Evolutionary conservation across 2,797 vertebrate species (phyloP).

Genomic region (Tenualosa thibaudeaui): DNA sequence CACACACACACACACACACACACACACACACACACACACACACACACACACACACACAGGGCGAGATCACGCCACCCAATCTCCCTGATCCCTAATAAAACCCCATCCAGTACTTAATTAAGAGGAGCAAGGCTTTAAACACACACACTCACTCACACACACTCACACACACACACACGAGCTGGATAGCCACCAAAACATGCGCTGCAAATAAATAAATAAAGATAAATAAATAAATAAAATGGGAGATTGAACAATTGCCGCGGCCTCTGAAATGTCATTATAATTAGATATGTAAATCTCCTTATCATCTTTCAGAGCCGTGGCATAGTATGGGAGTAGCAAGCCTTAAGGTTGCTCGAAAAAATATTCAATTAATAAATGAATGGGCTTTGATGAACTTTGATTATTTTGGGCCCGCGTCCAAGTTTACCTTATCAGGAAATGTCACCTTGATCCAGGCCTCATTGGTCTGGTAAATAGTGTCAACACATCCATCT

Average conservation of each 20-base stretch:
- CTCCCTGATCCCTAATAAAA: constrained; percentile 77
- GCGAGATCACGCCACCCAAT: constrained; percentile 61
- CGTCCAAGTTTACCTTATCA: constrained; percentile 80
- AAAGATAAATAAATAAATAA: constrained; percentile 56
- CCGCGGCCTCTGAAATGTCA: constrained; percentile 73
- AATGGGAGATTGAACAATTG: constrained; percentile 62
- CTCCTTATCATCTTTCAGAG: constrained; percentile 76
- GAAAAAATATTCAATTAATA: constrained; percentile 83
- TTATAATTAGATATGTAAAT: constrained; percentile 83
- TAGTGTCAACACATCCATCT: constrained; percentile 67
- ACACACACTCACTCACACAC: constrained; percentile 40
- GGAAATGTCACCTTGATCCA: constrained; percentile 78
- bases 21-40: not conserved
- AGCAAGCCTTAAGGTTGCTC: constrained; percentile 72
- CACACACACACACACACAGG: not conserved
- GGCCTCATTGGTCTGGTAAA: constrained; percentile 75
- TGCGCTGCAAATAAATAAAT: constrained; percentile 70
- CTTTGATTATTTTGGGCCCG: constrained; percentile 79
- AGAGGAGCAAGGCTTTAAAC: constrained; percentile 44
- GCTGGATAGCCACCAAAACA: constrained; percentile 74
- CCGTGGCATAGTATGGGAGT: constrained; percentile 72
- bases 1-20: constrained; percentile 48
- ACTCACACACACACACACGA: constrained; percentile 53
- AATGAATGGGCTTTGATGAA: constrained; percentile 80
- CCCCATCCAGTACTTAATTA: constrained; percentile 77